Base-by-base conservation (phyloP, 1,140 invertebrate genomes). In the Bombus superbus region DNA sequence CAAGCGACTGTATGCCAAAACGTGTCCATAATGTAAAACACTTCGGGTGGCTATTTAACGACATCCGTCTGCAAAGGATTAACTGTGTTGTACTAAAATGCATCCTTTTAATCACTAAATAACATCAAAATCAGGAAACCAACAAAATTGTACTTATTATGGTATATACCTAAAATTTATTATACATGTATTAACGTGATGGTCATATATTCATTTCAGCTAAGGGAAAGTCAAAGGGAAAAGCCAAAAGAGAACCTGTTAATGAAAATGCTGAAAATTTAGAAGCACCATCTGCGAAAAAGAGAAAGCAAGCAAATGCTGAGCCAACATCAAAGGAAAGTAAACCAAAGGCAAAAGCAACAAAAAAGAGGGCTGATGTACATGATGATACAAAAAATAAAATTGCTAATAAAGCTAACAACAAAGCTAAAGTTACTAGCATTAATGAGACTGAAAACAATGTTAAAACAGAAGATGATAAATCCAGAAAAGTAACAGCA, bases 131-230 rank as follows among this genome's bases (percentile, higher is more conserved):
- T 53, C 28, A 62, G 28, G 11, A n/a, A 62, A 1, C n/a, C 11
- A 62, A 62, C 28, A n/a, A 28, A n/a, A n/a, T 13, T 62, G 3
- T 62, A n/a, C 0, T 62, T 62, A 62, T 62, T 25, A 62, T 4
- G 13, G n/a, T 32, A 66, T 35, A 66, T 66, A 18, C 35, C 15
- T 18, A 15, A 18, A 62, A n/a, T 77, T 25, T 25, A 47, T 15
- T 69, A 13, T 57, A 35, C 3, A 13, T 4, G 5, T 5, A n/a
- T 47, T 53, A 9, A 25, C 44, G 11, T 38, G 10, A 38, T 79
- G 22, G 69, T 18, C 44, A n/a, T 81, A 9, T 72, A 6, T 57
- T 53, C 22, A 64, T 64, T 83, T 66, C 53, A 89, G 86, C 68
- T 2, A 47, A 75, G 4, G 32, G 1, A 32, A 89, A 73, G 13